A percentile compares a stretch with the other conserved stretches of the same genome.
Conservation (phyloP, 2,888 invertebrate genomes). For the Diadegma fenestrale region DNA sequence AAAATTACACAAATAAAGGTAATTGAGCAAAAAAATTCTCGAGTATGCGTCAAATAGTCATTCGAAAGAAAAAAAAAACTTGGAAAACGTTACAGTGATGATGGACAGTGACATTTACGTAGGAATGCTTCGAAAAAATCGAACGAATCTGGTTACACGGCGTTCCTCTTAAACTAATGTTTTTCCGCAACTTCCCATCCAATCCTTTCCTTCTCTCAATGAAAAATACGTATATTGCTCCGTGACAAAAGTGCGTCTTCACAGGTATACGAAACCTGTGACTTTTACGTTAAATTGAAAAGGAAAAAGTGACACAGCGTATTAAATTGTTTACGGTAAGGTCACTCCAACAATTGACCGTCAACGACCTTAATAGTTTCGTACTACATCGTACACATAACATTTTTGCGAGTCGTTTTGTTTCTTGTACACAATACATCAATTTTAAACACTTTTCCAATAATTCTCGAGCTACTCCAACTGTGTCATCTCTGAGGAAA, state of each 20-base stretch:
- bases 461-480: slow-evolving; percentile 38
- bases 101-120: slow-evolving; percentile 22
- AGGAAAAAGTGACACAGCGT: slow-evolving; percentile 1
- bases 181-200: background rate
- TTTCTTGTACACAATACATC: slow-evolving; percentile 49
- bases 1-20: slow-evolving; percentile 27
- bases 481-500: slow-evolving; percentile 4
- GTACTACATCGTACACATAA: slow-evolving; percentile 36
- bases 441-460: slow-evolving; percentile 42
- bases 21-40: slow-evolving; percentile 57
- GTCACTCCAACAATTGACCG: slow-evolving; percentile 33
- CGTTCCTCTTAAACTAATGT: background rate
- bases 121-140: slow-evolving; percentile 22
- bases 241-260: slow-evolving; percentile 43
- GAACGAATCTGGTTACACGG: background rate
- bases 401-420: slow-evolving; percentile 27
- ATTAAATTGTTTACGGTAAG: slow-evolving; percentile 3
- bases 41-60: background rate
- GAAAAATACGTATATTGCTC: slow-evolving; percentile 64
- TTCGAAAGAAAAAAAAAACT: background rate
- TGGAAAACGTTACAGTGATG: slow-evolving; percentile 19
- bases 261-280: slow-evolving; percentile 22
- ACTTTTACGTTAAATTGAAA: background rate
- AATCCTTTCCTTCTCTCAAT: slow-evolving; percentile 23
- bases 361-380: slow-evolving; percentile 21